These are phyloP conservation scores for Cylloceria caligata DNA, from an alignment of 2,888 invertebrate genomes.

Conservation along the genomic window DNA sequence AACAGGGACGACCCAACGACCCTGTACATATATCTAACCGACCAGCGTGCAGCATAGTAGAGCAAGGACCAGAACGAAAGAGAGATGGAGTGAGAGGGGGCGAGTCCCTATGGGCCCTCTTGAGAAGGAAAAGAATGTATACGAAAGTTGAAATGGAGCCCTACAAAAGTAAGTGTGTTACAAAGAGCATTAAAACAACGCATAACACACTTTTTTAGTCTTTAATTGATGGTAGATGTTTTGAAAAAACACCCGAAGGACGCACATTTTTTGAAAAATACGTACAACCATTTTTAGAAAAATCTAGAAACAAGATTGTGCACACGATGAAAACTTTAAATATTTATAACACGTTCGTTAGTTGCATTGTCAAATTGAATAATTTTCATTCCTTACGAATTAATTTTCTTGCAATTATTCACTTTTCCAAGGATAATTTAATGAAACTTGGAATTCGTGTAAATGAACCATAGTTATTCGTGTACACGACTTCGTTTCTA, in stretches of 20 bases:
- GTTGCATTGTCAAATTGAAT: too few species aligned
- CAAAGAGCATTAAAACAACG: slow-evolving; percentile 57
- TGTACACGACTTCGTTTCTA: too few species aligned
- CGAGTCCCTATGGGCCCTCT: slow-evolving; percentile 54
- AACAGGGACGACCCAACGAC: slow-evolving; percentile 66
- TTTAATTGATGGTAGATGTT: slow-evolving; percentile 42
- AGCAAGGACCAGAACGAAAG: slow-evolving; percentile 51
- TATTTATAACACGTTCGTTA: too few species aligned
- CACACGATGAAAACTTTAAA: too few species aligned
- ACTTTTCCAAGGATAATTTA: too few species aligned
- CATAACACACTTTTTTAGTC: slow-evolving; percentile 36
- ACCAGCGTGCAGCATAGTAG: slow-evolving; percentile 46
- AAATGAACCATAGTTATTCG: too few species aligned
- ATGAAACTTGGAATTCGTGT: too few species aligned
- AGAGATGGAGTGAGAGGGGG: slow-evolving; percentile 48
- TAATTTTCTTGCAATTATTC: too few species aligned
- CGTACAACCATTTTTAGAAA: too few species aligned
- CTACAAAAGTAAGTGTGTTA: slow-evolving; percentile 55
- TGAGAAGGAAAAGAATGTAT: slow-evolving; percentile 48
- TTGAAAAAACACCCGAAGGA: background rate
- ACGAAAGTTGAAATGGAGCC: slow-evolving; percentile 57
- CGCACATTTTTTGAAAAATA: slow-evolving; percentile 12
- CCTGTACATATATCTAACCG: slow-evolving; percentile 62
- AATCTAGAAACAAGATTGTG: too few species aligned
- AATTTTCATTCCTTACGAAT: too few species aligned